These are phyloP conservation scores for Gorilla gorilla DNA, from an alignment of 2,113 vertebrate species.

Conservation along the genomic window DNA sequence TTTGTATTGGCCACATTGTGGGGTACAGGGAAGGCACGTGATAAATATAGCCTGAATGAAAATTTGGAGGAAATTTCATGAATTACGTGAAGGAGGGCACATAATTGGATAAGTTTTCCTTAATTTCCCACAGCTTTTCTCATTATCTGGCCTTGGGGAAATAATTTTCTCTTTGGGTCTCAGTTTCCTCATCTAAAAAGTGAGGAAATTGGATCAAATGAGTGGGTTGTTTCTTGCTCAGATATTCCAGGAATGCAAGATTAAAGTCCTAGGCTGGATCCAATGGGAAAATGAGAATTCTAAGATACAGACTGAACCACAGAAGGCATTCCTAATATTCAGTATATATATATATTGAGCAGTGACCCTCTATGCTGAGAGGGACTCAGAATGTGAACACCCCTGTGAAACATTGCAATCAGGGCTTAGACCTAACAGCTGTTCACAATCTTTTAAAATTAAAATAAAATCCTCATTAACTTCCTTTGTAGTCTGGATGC, in stretches of 20 bases:
- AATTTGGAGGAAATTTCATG: neutral
- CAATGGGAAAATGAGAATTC: neutral
- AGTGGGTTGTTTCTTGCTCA: neutral
- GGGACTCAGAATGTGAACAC: neutral
- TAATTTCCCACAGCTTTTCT: neutral
- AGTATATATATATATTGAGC: neutral
- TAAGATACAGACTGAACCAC: neutral
- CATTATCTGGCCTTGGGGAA: neutral
- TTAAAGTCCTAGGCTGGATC: neutral
- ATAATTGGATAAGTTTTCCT: neutral
- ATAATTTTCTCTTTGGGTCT: neutral
- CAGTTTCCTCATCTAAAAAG: neutral
- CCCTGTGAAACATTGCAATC: neutral
- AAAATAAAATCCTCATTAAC: neutral
- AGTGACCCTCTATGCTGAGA: neutral
- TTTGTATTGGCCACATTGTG: neutral
- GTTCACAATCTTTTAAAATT: neutral
- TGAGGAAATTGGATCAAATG: neutral
- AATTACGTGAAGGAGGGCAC: neutral
- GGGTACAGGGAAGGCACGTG: neutral
- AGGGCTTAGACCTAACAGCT: neutral
- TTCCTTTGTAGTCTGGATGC: constrained; percentile 1
- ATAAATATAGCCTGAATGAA: neutral
- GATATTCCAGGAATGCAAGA: neutral
- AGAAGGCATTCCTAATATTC: neutral